These are phyloP conservation scores for Siniperca scherzeri DNA, from an alignment of 2,797 vertebrate species.

Conservation along the genomic window DNA sequence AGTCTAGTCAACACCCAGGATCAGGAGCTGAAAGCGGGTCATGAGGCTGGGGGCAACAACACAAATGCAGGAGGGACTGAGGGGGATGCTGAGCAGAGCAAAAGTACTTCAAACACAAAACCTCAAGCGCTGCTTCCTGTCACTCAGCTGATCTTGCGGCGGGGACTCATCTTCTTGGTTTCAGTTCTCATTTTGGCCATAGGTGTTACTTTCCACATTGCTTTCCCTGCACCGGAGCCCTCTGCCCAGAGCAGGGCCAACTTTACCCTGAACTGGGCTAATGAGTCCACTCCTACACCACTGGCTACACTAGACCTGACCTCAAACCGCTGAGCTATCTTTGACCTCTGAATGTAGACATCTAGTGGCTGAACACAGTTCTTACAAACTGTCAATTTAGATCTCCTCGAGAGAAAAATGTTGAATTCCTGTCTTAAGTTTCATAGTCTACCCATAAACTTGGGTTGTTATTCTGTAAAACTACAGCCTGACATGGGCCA, in stretches of 20 bases:
- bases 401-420: constrained; percentile 5
- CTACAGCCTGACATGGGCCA: background rate
- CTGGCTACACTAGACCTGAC: constrained; percentile 38
- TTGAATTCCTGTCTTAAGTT: background rate
- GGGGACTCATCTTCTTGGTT: constrained; percentile 70
- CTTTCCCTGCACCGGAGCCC: constrained; percentile 72
- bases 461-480: constrained; percentile 17
- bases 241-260: constrained; percentile 50
- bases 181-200: constrained; percentile 69
- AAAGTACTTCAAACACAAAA: constrained; percentile 39
- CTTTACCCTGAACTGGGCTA: constrained; percentile 71
- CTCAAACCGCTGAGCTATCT: constrained; percentile 35
- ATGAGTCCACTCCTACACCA: constrained; percentile 62
- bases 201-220: constrained; percentile 83
- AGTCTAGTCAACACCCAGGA: constrained; percentile 70
- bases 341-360: constrained; percentile 33
- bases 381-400: constrained; percentile 12
- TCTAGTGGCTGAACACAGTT: constrained; percentile 14
- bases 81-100: constrained; percentile 47
- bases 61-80: background rate
- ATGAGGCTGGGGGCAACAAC: constrained; percentile 27
- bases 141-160: constrained; percentile 82
- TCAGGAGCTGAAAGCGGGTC: constrained; percentile 49
- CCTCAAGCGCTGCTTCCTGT: constrained; percentile 34
- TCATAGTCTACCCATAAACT: constrained; percentile 5